Evolutionary conservation across 2,113 vertebrate species (phyloP).

Genomic region (Megaceryle maxima): DNA sequence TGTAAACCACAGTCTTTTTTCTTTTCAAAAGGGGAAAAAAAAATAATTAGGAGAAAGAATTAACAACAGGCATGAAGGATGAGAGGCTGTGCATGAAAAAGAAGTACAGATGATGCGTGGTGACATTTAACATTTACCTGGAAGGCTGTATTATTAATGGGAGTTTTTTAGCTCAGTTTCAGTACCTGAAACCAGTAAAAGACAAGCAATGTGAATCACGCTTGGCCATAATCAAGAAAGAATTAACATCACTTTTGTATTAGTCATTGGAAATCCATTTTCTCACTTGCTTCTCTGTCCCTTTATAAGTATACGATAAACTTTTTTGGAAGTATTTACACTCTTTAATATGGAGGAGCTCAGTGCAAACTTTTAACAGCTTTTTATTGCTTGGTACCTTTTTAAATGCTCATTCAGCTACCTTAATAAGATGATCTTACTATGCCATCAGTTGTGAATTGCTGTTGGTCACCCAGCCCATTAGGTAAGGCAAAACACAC

Average conservation of each 20-base stretch:
- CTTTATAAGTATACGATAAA: not conserved
- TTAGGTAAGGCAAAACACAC: slow-evolving; percentile 44
- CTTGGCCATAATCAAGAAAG: not conserved
- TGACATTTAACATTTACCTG: not conserved
- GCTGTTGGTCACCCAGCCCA: slow-evolving; percentile 30
- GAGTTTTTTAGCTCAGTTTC: not conserved
- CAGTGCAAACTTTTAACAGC: not conserved
- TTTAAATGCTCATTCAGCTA: not conserved
- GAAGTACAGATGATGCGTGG: not conserved
- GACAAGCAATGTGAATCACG: not conserved
- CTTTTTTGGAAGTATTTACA: not conserved
- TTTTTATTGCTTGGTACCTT: not conserved
- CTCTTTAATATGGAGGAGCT: not conserved
- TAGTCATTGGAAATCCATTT: not conserved
- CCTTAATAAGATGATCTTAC: not conserved
- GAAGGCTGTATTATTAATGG: not conserved
- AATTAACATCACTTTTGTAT: not conserved
- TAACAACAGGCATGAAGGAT: not conserved
- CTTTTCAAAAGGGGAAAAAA: not conserved
- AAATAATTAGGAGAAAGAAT: not conserved
- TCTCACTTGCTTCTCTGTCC: not conserved
- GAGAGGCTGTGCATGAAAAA: not conserved
- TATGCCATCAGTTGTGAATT: not conserved
- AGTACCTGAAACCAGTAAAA: not conserved
- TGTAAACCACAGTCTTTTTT: not conserved